Base-by-base conservation (phyloP, 2,888 invertebrate genomes). In the Schizotus pectinicornis region DNA sequence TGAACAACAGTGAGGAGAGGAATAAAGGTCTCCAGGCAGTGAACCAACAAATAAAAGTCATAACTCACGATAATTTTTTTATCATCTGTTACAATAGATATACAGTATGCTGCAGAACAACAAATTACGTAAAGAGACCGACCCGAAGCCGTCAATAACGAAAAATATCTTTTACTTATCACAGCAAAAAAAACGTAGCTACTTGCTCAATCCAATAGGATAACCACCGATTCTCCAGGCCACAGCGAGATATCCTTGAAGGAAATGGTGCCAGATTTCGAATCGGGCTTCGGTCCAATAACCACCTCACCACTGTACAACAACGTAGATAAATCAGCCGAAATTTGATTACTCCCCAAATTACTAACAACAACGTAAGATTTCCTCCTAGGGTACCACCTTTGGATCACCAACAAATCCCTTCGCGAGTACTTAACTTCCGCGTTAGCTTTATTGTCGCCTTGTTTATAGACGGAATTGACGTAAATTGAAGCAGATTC, bases 371-470 rank as follows among this genome's bases (percentile, higher is more conserved):
- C 86, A 0, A 91, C 88, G 72, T 88, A 91, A 0, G 90, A 86
- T 72, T 90, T 89, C 56, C 90, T 83, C 9, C 93, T 83, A 0
- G 92, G 92, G 77, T 88, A 92, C 84, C 88, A 89, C 41, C 93
- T 82, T 73, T 93, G 92, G 11, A 92, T 84, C 1, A 93, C 80
- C 41, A 92, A 82, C 53, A 84, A 72, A 70, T 88, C 85, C 39
- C 86, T 83, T 35, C 83, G 81, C 22, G 85, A 84, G 71, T 86
- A 84, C 57, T 88, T 85, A 49, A 92, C 82, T 67, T 87, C 87
- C 59, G 88, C 86, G 77, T 90, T 92, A 12, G 86, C 85, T 43
- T 84, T 78, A 51, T 84, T 81, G 58, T 80, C 81, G 0, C 86
- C 86, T 42, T 88, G 85, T 71, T 89, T 91, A 65, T 83, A 83